These are phyloP conservation scores for Scaptomyza pallida DNA, from an alignment of 1,140 invertebrate genomes.

Conservation along the genomic window DNA sequence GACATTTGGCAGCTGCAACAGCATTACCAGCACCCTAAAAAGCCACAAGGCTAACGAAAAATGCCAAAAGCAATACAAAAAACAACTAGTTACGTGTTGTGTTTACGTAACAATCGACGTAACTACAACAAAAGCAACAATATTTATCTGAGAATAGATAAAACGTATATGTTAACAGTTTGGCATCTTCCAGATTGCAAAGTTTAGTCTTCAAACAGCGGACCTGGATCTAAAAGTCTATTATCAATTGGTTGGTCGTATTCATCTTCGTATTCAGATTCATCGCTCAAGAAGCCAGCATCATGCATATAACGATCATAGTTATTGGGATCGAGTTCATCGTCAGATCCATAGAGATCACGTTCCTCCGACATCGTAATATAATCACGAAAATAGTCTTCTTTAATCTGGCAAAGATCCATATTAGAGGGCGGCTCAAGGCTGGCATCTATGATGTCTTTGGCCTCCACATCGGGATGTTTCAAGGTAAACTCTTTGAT, in stretches of 20 bases:
- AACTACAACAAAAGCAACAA: slow-evolving; percentile 10
- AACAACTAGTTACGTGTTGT: slow-evolving; percentile 33
- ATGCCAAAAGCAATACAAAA: slow-evolving; percentile 37
- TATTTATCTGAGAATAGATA: background rate
- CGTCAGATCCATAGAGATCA: slow-evolving; percentile 24
- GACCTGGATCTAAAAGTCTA: too few relatives aligned
- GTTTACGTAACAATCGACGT: slow-evolving; percentile 24
- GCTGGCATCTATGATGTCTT: slow-evolving; percentile 17
- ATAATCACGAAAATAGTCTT: slow-evolving; percentile 1
- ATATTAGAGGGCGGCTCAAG: slow-evolving; percentile 17
- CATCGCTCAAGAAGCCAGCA: slow-evolving; percentile 22
- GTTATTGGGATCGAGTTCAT: slow-evolving; percentile 13
- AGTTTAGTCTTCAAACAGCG: background rate
- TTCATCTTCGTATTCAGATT: background rate
- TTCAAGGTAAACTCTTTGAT: slow-evolving; percentile 20
- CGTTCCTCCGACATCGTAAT: background rate
- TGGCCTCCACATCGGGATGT: slow-evolving; percentile 12
- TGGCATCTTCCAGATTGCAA: too few relatives aligned
- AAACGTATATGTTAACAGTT: too few relatives aligned
- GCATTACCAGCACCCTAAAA: slow-evolving; percentile 21
- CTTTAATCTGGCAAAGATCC: slow-evolving; percentile 3
- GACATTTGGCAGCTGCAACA: slow-evolving; percentile 74
- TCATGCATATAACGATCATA: slow-evolving; percentile 25
- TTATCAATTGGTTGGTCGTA: too few relatives aligned
- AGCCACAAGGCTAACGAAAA: slow-evolving; percentile 66